Base-by-base conservation (phyloP, 2,888 invertebrate genomes). In the Clanis bilineata region DNA sequence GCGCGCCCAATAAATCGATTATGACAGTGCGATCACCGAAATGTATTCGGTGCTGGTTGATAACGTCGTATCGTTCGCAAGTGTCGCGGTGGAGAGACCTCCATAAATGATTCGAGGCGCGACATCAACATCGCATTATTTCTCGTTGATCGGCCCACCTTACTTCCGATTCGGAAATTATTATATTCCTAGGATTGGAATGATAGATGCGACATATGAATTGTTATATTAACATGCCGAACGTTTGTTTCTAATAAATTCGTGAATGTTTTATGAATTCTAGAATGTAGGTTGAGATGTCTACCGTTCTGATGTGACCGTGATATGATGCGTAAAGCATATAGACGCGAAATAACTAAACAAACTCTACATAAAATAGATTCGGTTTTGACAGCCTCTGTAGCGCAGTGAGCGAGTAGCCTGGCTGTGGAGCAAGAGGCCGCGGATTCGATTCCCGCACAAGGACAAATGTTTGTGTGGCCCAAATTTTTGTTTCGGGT, bases 131-230 rank as follows among this genome's bases (percentile, higher is more conserved):
- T 83, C 80, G 81, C 86, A 89, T 91, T 90, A 90, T 85, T 87
- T 86, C 87, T 88, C 82, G 85, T 82, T 81, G 86, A 87, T 87
- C 86, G 83, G 79, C 75, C 82, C 82, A 86, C 83, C 90, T 85
- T 88, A 90, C 92, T 92, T 92, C 92, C 92, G 92, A 92, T 90
- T 92, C 92, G 91, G 91, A 91, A 91, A 91, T 80, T 88, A 85
- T 88, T 82, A 84, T 90, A 88, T 88, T 88, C 86, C 82, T 80
- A 79, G 84, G 82, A 86, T 84, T 73, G 79, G 73, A 85, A 84
- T 82, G 77, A 80, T 83, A 82, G 80, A 83, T 77, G 71, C 77
- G 77, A 83, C 83, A 80, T 85, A 75, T 76, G 78, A 82, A 83
- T 81, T 56, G 76, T 71, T 79, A 74, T 77, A 80, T 85, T 85